These are phyloP conservation scores for Marmota flaviventris DNA, from an alignment of 2,113 vertebrate species.

Conservation along the genomic window DNA sequence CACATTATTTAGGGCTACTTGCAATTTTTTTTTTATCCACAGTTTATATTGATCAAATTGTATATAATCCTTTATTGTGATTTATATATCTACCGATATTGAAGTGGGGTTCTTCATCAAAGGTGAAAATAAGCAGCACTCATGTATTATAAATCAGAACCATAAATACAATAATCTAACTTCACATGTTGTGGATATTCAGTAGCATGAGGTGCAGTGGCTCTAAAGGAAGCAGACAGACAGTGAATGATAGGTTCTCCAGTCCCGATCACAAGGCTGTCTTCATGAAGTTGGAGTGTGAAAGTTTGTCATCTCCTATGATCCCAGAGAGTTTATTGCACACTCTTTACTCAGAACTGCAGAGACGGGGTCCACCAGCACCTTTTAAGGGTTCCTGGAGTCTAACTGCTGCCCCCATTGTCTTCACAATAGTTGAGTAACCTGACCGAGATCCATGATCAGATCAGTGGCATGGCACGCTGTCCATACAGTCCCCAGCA, in stretches of 20 bases:
- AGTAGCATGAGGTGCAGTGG: too few relatives aligned
- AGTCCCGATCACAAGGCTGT: accelerated
- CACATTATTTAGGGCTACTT: accelerated
- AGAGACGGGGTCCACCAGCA: accelerated
- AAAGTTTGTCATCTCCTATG: accelerated
- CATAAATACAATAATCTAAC: not conserved
- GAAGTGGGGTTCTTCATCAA: not conserved
- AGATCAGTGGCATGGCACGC: conserved; percentile 99
- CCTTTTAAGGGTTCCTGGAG: accelerated
- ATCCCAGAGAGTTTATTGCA: accelerated
- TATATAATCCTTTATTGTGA: not conserved
- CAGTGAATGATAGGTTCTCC: accelerated
- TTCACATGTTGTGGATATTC: not conserved
- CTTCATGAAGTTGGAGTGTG: accelerated
- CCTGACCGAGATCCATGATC: conserved; percentile 96
- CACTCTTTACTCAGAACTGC: accelerated
- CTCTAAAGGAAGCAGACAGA: not conserved
- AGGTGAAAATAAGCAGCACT: too few relatives aligned
- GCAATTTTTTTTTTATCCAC: not conserved
- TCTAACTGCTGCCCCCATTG: not conserved
- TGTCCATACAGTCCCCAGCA: conserved; percentile 98
- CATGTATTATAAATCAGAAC: not conserved
- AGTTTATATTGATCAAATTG: not conserved
- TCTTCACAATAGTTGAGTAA: conserved; percentile 91
- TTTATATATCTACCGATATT: not conserved